phyloP scores from a whole-genome alignment of 2,888 invertebrate genomes.

The Hartigia nigra region DNA sequence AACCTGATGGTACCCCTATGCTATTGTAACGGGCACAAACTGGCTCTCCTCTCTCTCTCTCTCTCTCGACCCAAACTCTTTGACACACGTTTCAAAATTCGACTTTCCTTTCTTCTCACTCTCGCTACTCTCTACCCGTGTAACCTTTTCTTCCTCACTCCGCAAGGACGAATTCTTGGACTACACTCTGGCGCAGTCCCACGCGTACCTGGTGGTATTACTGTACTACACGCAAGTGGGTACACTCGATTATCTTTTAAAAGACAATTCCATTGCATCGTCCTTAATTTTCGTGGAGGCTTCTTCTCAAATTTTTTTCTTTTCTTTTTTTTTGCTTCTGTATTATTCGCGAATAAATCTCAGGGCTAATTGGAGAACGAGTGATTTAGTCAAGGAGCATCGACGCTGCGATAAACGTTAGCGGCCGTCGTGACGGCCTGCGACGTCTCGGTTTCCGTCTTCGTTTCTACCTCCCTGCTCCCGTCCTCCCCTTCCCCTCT shows the following conservation, averaged over 20 bases:
- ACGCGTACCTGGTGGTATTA: neutral
- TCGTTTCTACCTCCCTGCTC: neutral
- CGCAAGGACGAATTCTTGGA: neutral
- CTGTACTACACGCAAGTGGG: neutral
- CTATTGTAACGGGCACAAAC: neutral
- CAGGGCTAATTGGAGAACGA: slow-evolving; percentile 15
- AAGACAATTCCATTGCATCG: neutral
- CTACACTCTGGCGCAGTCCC: neutral
- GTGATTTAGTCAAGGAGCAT: neutral
- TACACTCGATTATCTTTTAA: neutral
- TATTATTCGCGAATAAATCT: slow-evolving; percentile 9
- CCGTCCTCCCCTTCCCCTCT: neutral
- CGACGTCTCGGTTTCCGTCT: neutral
- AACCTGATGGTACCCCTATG: slow-evolving; percentile 36
- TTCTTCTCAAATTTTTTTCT: slow-evolving; percentile 8
- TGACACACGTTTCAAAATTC: neutral
- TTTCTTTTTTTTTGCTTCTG: neutral
- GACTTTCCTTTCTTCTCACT: neutral
- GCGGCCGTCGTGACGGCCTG: neutral
- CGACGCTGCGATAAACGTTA: neutral
- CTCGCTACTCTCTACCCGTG: neutral
- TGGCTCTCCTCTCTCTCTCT: neutral
- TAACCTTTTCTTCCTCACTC: neutral
- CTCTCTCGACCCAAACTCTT: no score
- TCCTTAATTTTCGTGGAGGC: neutral